Evolutionary conservation across 2,113 vertebrate species (phyloP).

Genomic region (Chaetorhynchus papuensis): DNA sequence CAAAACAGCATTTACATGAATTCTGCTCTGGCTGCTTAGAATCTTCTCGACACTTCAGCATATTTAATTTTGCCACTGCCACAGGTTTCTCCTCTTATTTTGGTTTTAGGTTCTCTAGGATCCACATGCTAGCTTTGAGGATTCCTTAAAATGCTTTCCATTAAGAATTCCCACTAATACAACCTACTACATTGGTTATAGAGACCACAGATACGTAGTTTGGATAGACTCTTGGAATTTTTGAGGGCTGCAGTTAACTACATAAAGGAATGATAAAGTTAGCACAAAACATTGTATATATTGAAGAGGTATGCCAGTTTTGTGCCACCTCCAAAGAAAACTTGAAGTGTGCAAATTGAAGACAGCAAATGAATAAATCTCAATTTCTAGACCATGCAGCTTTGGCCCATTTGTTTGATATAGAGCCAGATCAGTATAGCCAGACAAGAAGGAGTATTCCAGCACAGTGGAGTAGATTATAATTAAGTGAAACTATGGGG

Average conservation of each 20-base stretch:
- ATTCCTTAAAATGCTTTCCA: neutral
- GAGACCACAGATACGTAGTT: neutral
- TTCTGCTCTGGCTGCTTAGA: neutral
- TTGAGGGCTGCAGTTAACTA: neutral
- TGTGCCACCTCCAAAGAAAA: neutral
- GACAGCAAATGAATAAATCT: neutral
- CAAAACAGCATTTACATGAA: neutral
- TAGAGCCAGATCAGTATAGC: neutral
- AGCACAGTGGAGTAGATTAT: neutral
- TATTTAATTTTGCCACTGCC: neutral
- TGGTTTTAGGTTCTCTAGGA: neutral
- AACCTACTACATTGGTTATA: neutral
- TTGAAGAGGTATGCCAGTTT: neutral
- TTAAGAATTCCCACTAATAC: neutral
- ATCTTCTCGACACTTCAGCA: neutral
- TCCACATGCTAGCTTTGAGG: neutral
- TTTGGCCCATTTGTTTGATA: neutral
- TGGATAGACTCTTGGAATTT: neutral
- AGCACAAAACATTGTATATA: neutral
- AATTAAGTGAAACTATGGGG: neutral
- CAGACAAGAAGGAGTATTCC: neutral
- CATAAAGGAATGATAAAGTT: neutral
- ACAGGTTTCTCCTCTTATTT: neutral
- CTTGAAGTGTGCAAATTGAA: neutral
- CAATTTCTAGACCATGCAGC: neutral